phyloP scores from a whole-genome alignment of 2,113 vertebrate species.

The Aegotheles bennettii region DNA sequence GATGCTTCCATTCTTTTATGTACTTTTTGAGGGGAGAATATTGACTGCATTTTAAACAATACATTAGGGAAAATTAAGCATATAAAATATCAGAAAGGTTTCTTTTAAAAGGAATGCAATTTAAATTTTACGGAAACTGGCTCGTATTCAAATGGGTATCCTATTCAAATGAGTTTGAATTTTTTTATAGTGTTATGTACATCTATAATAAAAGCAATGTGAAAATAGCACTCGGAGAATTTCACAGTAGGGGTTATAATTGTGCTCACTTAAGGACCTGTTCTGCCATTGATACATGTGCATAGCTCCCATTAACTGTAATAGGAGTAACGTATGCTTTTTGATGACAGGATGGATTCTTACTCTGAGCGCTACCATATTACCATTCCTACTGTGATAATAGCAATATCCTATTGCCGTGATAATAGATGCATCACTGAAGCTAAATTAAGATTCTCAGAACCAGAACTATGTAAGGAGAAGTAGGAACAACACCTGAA shows the following conservation, averaged over 20 bases:
- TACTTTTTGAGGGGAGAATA: neutral
- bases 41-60: slow-evolving; percentile 21
- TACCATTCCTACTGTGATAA: slow-evolving; percentile 74
- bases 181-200: slow-evolving; percentile 50
- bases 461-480: neutral
- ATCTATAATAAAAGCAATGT: slow-evolving; percentile 60
- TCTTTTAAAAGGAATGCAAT: slow-evolving; percentile 20
- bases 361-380: slow-evolving; percentile 55
- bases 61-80: slow-evolving; percentile 7
- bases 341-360: slow-evolving; percentile 62
- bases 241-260: slow-evolving; percentile 66
- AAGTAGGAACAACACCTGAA: neutral
- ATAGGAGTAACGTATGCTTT: slow-evolving; percentile 44
- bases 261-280: slow-evolving; percentile 62
- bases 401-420: slow-evolving; percentile 54
- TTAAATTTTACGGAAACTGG: neutral
- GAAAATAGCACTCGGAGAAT: slow-evolving; percentile 54
- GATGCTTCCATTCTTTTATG: neutral
- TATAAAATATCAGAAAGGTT: neutral
- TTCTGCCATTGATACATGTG: slow-evolving; percentile 53
- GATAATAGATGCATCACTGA: slow-evolving; percentile 65
- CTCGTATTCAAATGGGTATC: slow-evolving; percentile 35
- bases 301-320: slow-evolving; percentile 67
- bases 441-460: slow-evolving; percentile 51
- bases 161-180: slow-evolving; percentile 23